phyloP scores from a whole-genome alignment of 2,113 vertebrate genomes.

The Anthoscopus minutus region DNA sequence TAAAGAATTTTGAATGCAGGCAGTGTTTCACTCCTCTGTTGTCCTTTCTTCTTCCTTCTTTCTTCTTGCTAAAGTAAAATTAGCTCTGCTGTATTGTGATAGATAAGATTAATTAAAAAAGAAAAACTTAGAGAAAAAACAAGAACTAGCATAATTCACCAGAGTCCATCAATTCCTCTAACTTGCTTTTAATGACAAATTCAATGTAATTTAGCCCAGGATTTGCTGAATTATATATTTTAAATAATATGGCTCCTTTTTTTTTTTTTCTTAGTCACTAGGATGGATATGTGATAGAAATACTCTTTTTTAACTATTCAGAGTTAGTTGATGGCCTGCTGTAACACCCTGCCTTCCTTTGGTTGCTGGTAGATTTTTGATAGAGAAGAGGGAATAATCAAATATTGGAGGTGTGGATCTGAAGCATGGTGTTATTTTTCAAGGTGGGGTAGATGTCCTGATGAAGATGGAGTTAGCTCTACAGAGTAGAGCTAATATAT shows the following conservation, averaged over 20 bases:
- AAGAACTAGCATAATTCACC: background rate
- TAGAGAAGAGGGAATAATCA: background rate
- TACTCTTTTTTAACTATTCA: background rate
- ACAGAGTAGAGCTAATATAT: background rate
- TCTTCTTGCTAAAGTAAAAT: background rate
- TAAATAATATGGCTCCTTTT: background rate
- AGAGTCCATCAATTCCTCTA: background rate
- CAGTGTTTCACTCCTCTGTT: background rate
- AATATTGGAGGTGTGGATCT: background rate
- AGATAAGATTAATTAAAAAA: background rate
- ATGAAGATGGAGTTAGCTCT: background rate
- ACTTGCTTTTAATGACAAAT: background rate
- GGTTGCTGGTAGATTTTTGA: background rate
- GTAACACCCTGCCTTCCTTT: background rate
- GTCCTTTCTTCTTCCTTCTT: constrained; percentile 10
- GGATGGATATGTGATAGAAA: background rate
- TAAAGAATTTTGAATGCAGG: constrained; percentile 41
- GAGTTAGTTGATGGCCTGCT: background rate
- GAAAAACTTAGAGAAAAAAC: background rate
- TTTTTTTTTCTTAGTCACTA: background rate
- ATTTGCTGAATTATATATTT: background rate
- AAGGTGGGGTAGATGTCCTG: background rate
- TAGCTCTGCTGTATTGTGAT: background rate
- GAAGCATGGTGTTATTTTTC: background rate
- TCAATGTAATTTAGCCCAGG: background rate